Conservation (phyloP, 2,888 invertebrate species). For the Acleris emargana region DNA sequence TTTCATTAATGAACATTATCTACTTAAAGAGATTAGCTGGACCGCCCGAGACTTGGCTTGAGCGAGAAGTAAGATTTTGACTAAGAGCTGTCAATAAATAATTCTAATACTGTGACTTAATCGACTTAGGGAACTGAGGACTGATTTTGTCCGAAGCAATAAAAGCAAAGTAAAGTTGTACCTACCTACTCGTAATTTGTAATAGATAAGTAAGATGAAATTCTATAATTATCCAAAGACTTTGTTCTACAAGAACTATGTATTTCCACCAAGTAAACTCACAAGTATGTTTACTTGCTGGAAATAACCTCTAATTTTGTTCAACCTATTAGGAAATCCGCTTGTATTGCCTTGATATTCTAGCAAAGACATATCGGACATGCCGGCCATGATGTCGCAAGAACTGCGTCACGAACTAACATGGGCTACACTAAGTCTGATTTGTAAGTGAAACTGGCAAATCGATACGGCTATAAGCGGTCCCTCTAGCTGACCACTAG, state of each 20-base stretch:
- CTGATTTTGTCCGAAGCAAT: not conserved
- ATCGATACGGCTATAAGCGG: too few species aligned
- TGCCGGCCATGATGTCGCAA: conserved; percentile 46
- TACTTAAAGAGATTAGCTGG: conserved; percentile 73
- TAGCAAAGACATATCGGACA: conserved; percentile 1
- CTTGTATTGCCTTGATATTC: not conserved
- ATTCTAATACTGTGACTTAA: conserved; percentile 12
- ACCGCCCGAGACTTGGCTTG: conserved; percentile 51
- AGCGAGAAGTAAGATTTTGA: conserved; percentile 24
- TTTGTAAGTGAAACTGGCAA: too few species aligned
- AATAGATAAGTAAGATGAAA: too few species aligned
- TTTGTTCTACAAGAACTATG: too few species aligned
- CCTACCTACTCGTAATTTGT: not conserved
- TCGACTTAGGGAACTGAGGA: not conserved
- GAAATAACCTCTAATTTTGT: too few species aligned
- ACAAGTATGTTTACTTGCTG: too few species aligned
- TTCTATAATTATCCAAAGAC: too few species aligned
- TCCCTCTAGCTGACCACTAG: too few species aligned
- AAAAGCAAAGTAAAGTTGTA: not conserved
- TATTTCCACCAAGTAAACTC: too few species aligned
- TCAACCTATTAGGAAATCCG: not conserved
- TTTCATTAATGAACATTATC: conserved; percentile 76
- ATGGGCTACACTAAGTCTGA: not conserved
- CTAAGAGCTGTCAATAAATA: conserved; percentile 25
- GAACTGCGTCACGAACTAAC: conserved; percentile 55